Base-by-base conservation (phyloP, 2,888 invertebrate genomes). In the Xylota segnis region DNA sequence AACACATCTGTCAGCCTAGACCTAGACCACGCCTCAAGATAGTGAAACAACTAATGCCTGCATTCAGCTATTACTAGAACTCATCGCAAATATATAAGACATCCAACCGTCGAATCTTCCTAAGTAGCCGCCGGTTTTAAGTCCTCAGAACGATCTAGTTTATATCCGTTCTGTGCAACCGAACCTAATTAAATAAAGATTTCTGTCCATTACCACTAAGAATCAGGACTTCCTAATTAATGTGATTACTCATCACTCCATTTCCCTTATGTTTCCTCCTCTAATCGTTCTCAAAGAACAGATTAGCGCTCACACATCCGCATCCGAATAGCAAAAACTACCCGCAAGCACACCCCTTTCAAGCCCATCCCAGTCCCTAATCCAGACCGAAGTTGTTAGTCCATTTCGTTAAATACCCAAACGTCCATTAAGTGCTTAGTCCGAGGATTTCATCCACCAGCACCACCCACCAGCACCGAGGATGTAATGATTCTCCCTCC, bases 171-270 rank as follows among this genome's bases (percentile, higher is more conserved):
- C 23, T 3, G 1, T 23, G 23, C 23, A 2, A 23, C 23, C 3
- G 27, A 58, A 58, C 37, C 34, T 40, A 75, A 71, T 66, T 45
- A 58, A 75, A 59, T 29, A 65, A 59, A 65, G 65, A 81, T 75
- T 75, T 75, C 65, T 40, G 45, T 23, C 59, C 54, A 70, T 75
- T 78, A 54, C 56, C 56, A 43, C 34, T 61, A 56, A 63, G 27
- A 43, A 70, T 54, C 43, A 45, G 9, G 45, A 54, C 54, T 23
- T 18, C 37, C 65, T 59, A 71, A 75, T 65, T 71, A 70, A 75
- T 84, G 50, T 66, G 43, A 72, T 83, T 77, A 77, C 61, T 59
- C 47, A 74, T 70, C 79, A 58, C 74, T 56, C 29, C 37, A 63
- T 71, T 71, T 61, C 63, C 47, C 2, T 66, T 59, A 14, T 12